These are phyloP conservation scores for Atlantisia rogersi DNA, from an alignment of 2,113 vertebrate species.

Conservation along the genomic window DNA sequence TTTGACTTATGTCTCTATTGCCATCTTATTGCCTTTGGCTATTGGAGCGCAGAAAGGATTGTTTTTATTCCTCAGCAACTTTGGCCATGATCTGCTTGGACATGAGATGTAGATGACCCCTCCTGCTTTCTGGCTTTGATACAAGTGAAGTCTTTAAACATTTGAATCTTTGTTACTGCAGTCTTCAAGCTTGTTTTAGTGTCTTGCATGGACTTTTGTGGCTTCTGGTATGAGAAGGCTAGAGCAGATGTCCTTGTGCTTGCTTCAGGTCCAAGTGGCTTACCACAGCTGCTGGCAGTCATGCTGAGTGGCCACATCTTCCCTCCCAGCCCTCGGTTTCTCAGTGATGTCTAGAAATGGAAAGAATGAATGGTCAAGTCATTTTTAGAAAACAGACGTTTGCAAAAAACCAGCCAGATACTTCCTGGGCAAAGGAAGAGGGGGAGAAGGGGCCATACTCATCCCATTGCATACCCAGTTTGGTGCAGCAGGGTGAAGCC, in stretches of 20 bases:
- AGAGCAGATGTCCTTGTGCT: not conserved
- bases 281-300: not conserved
- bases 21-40: not conserved
- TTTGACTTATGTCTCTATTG: not conserved
- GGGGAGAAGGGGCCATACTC: not conserved
- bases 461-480: fast-evolving
- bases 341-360: not conserved
- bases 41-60: not conserved
- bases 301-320: not conserved
- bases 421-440: not conserved
- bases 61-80: not conserved
- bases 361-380: not conserved
- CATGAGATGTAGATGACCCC: not conserved
- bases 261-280: not conserved
- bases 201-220: not conserved
- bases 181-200: not conserved
- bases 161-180: not conserved
- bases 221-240: not conserved
- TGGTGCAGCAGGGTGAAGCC: not conserved
- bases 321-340: not conserved
- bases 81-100: not conserved
- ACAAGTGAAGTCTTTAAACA: not conserved
- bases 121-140: not conserved
- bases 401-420: not conserved
- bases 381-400: not conserved